phyloP scores from a whole-genome alignment of 2,113 vertebrate species.

The Atherinomorus stipes region DNA sequence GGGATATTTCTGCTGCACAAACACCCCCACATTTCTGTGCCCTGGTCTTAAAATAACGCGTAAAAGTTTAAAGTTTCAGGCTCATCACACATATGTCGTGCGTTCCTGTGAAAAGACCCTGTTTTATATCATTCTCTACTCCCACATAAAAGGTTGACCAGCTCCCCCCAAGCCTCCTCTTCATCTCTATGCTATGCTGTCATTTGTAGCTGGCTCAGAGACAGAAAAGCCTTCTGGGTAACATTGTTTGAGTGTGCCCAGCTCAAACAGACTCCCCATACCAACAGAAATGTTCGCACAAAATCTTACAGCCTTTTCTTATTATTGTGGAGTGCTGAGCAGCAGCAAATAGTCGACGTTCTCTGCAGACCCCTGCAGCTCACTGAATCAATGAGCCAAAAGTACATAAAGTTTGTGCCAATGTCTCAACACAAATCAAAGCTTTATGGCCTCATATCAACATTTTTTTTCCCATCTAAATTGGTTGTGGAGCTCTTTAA shows the following conservation, averaged over 20 bases:
- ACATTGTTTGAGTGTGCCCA: constrained; percentile 60
- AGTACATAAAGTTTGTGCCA: constrained; percentile 68
- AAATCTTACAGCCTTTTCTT: constrained; percentile 59
- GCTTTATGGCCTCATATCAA: constrained; percentile 62
- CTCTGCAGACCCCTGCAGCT: constrained; percentile 66
- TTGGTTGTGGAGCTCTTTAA: constrained; percentile 37
- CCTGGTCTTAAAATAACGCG: constrained; percentile 25
- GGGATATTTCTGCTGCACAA: constrained; percentile 18
- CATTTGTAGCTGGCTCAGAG: constrained; percentile 50
- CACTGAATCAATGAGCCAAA: constrained; percentile 65
- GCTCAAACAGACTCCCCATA: constrained; percentile 64
- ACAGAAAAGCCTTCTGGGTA: constrained; percentile 69
- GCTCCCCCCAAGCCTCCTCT: not conserved
- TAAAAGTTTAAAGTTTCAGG: constrained; percentile 8
- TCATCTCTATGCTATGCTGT: constrained; percentile 38
- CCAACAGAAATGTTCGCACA: constrained; percentile 60
- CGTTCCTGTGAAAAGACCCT: constrained; percentile 39
- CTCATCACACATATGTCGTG: constrained; percentile 47
- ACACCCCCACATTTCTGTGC: constrained; percentile 9
- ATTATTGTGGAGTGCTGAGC: constrained; percentile 60
- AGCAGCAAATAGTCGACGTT: constrained; percentile 51
- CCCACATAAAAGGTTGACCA: constrained; percentile 52
- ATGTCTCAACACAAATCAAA: constrained; percentile 68
- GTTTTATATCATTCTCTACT: constrained; percentile 43
- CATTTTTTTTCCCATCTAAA: constrained; percentile 51